Conservation (phyloP, 2,888 invertebrate species). For the Rhagonycha fulva region DNA sequence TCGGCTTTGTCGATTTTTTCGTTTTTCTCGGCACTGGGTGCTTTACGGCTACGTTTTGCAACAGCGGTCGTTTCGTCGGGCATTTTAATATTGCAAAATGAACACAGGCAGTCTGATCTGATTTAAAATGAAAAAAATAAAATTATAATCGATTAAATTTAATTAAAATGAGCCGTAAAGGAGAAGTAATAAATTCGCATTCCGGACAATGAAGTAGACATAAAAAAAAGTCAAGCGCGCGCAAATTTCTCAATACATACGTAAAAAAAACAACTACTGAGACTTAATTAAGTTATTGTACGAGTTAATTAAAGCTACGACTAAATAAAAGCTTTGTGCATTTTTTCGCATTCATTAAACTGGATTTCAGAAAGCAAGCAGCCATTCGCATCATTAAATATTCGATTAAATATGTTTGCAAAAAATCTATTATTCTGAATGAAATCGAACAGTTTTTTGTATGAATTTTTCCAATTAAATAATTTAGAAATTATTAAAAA, state of each 20-base stretch:
- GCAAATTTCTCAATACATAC: background rate
- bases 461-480: background rate
- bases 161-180: background rate
- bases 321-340: background rate
- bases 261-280: background rate
- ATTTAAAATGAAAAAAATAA: background rate
- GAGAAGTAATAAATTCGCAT: background rate
- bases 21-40: background rate
- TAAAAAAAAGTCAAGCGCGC: background rate
- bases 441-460: background rate
- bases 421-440: background rate
- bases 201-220: background rate
- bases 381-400: background rate
- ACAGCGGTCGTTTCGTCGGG: background rate
- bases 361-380: background rate
- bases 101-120: background rate
- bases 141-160: background rate
- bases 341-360: background rate
- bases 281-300: background rate
- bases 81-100: background rate
- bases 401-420: background rate
- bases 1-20: background rate
- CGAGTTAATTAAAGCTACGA: background rate
- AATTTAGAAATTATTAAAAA: background rate
- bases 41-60: background rate